Base-by-base conservation (phyloP, 2,888 invertebrate species). In the Scrobipalpa costella region DNA sequence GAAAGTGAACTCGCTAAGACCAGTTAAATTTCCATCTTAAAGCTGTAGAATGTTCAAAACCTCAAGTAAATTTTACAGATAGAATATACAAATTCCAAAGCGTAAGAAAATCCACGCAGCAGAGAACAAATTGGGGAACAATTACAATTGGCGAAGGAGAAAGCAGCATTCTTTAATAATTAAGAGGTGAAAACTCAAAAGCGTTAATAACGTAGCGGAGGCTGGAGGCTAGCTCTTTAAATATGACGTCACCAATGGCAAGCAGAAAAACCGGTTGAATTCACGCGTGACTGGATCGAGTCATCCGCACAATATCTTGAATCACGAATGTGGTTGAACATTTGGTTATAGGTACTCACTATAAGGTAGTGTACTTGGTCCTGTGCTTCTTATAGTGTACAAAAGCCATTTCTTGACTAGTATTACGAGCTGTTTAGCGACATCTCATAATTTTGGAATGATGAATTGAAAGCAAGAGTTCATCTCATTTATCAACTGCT, bases 201-300 rank as follows among this genome's bases (percentile, higher is more conserved):
- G 34, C 49, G 47, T 49, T 47, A 47, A 60, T 15, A n/a, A 27
- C 33, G 47, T 49, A 3, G 50, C 34, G 40, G 52, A 38, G 17
- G 21, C 19, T 63, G 50, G 21, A 47, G 17, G 61, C 65, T 61
- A 57, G 58, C n/a, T 44, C 44, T 44, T 40, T 59, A 13, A 17
- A n/a, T 0, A 34, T 88, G 87, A 88, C 88, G 88, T 88, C 88
- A 88, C 68, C 65, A 65, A 69, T 67, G 71, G 73, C 71, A 70
- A 74, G 84, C 83, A 84, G 81, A 80, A 84, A 85, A 90, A 90
- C 90, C 89, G 86, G 90, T 88, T 75, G 71, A 21, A 52, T 13
- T 52, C 50, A 85, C 80, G 83, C 81, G 77, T 79, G 83, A 86
- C 85, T 84, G 82, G 76, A 78, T 71, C 72, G 73, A 81, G 82